Conservation (phyloP, 2,797 vertebrate genomes). For the Pelochelys cantorii region DNA sequence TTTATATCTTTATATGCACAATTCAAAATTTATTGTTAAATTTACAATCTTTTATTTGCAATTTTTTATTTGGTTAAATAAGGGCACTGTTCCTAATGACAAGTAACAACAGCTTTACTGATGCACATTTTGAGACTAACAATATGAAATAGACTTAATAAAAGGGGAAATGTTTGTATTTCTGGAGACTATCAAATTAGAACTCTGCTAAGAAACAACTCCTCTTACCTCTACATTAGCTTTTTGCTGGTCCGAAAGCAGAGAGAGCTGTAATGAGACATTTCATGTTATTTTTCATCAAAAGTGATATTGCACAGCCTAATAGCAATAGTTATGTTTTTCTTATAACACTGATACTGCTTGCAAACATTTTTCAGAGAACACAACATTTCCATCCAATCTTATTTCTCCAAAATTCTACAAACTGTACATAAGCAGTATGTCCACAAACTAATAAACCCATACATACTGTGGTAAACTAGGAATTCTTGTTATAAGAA, state of each 20-base stretch:
- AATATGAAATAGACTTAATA: not conserved
- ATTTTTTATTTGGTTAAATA: too few species aligned
- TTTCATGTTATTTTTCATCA: constrained; percentile 51
- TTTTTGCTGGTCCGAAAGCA: constrained; percentile 94
- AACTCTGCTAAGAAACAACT: not conserved
- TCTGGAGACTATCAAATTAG: not conserved
- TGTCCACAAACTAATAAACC: not conserved
- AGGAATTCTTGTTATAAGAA: not conserved
- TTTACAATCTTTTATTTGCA: too few species aligned
- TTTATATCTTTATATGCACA: constrained; percentile 3
- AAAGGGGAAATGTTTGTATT: not conserved
- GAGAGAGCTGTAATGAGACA: constrained; percentile 86
- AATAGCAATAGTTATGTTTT: not conserved
- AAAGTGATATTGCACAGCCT: not conserved
- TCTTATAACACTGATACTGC: not conserved
- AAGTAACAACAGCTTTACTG: not conserved
- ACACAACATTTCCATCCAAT: not conserved
- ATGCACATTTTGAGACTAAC: not conserved
- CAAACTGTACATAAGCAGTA: not conserved
- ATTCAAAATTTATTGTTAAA: not conserved
- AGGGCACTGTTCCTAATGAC: not conserved
- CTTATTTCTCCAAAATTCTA: not conserved
- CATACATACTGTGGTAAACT: not conserved
- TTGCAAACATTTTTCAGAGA: not conserved
- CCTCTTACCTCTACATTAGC: constrained; percentile 90